Conservation (phyloP, 2,797 vertebrate species). For the Pantherophis alleghaniensis region DNA sequence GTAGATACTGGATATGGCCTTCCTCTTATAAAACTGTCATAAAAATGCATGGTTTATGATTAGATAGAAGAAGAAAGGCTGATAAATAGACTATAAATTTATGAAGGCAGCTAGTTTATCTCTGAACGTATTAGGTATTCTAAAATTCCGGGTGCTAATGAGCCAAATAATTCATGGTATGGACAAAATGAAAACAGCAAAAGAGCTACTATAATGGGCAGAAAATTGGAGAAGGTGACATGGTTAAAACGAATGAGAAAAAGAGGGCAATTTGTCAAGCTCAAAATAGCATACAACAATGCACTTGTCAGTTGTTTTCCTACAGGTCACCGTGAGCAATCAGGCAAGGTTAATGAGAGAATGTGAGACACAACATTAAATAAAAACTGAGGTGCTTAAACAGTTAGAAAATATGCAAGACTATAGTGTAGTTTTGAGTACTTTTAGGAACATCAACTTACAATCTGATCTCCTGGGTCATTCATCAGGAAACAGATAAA, state of each 20-base stretch:
- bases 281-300: conserved; percentile 34
- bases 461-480: background rate
- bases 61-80: conserved; percentile 31
- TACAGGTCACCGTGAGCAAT: background rate
- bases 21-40: conserved; percentile 20
- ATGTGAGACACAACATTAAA: background rate
- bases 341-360: conserved; percentile 1
- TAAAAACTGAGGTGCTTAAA: background rate
- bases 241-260: conserved; percentile 30
- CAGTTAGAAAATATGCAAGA: background rate
- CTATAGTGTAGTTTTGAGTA: background rate
- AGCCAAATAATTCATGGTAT: conserved; percentile 21
- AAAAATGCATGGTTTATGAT: conserved; percentile 38
- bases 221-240: conserved; percentile 12
- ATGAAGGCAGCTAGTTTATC: conserved; percentile 14
- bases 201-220: background rate
- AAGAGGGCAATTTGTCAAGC: conserved; percentile 15
- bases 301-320: background rate
- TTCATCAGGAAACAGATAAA: background rate
- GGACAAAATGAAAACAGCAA: conserved; percentile 27
- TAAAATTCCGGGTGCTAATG: conserved; percentile 12
- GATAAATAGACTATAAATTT: conserved; percentile 29
- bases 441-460: background rate
- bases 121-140: conserved; percentile 1
- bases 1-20: conserved; percentile 14